Percentiles rank a stretch among this genome's conserved stretches.
phyloP scores from a whole-genome alignment of 2,797 vertebrate species.

The Phalloptychus januarius region DNA sequence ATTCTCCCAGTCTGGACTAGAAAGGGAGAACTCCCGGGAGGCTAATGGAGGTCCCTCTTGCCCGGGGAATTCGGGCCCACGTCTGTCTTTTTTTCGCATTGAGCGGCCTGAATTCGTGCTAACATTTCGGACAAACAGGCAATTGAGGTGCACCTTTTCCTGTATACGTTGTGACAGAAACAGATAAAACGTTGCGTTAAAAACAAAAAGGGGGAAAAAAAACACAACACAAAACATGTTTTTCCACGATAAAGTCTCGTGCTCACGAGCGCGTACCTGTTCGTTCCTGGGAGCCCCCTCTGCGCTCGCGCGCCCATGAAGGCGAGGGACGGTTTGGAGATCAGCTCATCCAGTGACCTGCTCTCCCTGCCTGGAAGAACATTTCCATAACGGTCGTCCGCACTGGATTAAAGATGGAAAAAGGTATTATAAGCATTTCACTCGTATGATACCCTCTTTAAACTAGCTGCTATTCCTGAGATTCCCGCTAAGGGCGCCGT shows the following conservation, averaged over 20 bases:
- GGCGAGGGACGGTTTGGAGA: conserved; percentile 73
- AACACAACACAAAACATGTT: too few species aligned
- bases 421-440: conserved; percentile 44
- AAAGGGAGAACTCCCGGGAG: conserved; percentile 67
- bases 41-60: conserved; percentile 6
- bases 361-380: conserved; percentile 50
- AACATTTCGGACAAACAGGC: conserved; percentile 90
- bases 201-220: too few species aligned
- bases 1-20: conserved; percentile 61
- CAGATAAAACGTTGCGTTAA: not conserved
- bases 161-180: conserved; percentile 82
- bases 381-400: conserved; percentile 24
- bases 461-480: conserved; percentile 30
- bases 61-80: conserved; percentile 74
- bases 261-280: conserved; percentile 70
- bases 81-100: conserved; percentile 88
- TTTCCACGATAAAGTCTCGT: not conserved
- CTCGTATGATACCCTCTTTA: conserved; percentile 58
- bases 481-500: too few species aligned
- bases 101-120: conserved; percentile 88
- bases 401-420: conserved; percentile 24
- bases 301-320: conserved; percentile 66
- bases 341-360: conserved; percentile 73
- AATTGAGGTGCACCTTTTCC: conserved; percentile 89
- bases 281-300: conserved; percentile 66